These are phyloP conservation scores for Pangasius djambal DNA, from an alignment of 2,797 vertebrate species.

Conservation along the genomic window DNA sequence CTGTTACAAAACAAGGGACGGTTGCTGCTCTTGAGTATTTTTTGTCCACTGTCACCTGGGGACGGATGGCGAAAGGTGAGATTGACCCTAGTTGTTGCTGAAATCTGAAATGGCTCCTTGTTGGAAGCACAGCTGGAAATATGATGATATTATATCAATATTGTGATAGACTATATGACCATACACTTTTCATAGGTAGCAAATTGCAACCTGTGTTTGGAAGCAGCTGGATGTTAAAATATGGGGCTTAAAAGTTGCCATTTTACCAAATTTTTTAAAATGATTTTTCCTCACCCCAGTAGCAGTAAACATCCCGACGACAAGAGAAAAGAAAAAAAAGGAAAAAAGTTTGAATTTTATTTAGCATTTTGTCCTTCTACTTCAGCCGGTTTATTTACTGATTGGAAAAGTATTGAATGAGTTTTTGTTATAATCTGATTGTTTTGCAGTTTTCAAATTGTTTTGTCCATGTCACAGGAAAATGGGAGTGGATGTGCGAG, in stretches of 20 bases:
- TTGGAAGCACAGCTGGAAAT: not conserved
- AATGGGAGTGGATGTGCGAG: conserved; percentile 87
- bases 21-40: conserved; percentile 79
- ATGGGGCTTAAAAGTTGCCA: not conserved
- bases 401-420: not conserved
- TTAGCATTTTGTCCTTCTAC: not conserved
- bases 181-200: not conserved
- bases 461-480: conserved; percentile 68
- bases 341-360: not conserved
- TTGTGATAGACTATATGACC: not conserved
- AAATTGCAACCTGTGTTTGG: not conserved
- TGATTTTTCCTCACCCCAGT: not conserved
- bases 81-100: not conserved
- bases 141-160: not conserved
- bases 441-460: not conserved
- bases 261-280: no score
- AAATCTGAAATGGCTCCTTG: not conserved
- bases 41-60: conserved; percentile 84
- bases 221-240: not conserved
- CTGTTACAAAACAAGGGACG: conserved; percentile 76
- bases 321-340: not conserved
- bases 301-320: not conserved
- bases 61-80: conserved; percentile 64
- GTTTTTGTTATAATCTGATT: not conserved
- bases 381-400: not conserved